A percentile compares a stretch with the other conserved stretches of the same genome.
Conservation (phyloP, 2,113 vertebrate species). For the Laticauda laticaudata region DNA sequence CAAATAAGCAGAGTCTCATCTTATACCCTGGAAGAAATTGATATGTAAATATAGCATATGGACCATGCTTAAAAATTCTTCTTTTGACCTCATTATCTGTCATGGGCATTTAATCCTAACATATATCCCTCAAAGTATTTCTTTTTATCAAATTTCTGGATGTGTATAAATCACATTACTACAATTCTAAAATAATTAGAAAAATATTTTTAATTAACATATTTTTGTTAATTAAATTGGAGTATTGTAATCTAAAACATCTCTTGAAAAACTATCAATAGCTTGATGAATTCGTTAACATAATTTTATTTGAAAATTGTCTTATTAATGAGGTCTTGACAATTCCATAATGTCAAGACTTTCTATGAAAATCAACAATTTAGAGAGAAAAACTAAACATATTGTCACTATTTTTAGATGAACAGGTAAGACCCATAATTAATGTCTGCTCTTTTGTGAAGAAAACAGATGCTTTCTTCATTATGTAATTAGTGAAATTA, state of each 20-base stretch:
- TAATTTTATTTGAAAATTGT: conserved; percentile 3
- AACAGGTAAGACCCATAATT: conserved; percentile 76
- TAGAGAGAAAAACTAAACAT: conserved; percentile 47
- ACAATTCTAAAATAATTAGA: neutral
- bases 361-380: conserved; percentile 43
- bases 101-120: neutral
- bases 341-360: conserved; percentile 34
- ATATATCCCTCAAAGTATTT: neutral
- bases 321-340: conserved; percentile 27
- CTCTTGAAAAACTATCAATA: neutral
- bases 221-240: conserved; percentile 27
- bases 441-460: conserved; percentile 75
- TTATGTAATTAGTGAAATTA: conserved; percentile 83
- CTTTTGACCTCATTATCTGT: neutral
- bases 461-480: conserved; percentile 84
- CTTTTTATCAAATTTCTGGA: neutral
- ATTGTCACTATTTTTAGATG: conserved; percentile 74
- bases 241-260: neutral
- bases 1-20: neutral
- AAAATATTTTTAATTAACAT: neutral
- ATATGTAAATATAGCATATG: neutral
- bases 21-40: neutral
- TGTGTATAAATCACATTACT: neutral
- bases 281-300: neutral
- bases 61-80: neutral